Evolutionary conservation across 2,888 invertebrate species (phyloP), one percentile per base, ranked within the genome.

Genomic region (Sarcophaga subvicina): DNA sequence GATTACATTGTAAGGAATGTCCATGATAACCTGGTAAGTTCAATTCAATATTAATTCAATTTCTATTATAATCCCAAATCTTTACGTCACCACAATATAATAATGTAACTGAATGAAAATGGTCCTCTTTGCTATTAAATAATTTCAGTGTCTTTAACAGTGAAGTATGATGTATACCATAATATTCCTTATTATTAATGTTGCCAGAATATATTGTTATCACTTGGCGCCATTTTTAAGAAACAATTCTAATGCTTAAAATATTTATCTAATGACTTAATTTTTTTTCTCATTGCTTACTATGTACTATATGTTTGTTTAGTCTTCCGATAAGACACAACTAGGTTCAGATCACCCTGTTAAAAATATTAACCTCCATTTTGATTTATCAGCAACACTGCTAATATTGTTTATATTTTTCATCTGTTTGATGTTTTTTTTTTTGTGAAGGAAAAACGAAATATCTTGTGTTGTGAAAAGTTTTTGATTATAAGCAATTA

Each of bases 331-430:
- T 37, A 37, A 37, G 8, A 37, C 37, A 2, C 8, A 37, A 8
- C 37, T 37, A 37, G 37, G 10, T 37, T 37, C 4, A 49, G 69
- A 17, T 60, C 63, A 10, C 80, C 85, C 77, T 80, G 85, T 85
- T 27, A 17, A 2, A 54, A 1, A 11, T 0, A 14, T 1, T 11
- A 80, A 54, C 25, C 47, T 20, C 22, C 70, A 25, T 47, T 27
- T 0, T n/a, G 17, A 10, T 37, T 66, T 27, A 49, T 45, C 37
- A 63, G 2, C 45, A 77, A 81, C 81, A 59, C 25, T 49, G 62
- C 59, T 81, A 85, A 63, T 73, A 73, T 85, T 85, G 85, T 85
- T 85, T 80, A 85, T 45, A 73, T 81, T 78, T 77, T 78, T 59
- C 63, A 72, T 66, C 49, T 83, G 78, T 66, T 79, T 47, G 71